Conservation (phyloP, 2,888 invertebrate genomes). For the Tubulanus polymorphus region DNA sequence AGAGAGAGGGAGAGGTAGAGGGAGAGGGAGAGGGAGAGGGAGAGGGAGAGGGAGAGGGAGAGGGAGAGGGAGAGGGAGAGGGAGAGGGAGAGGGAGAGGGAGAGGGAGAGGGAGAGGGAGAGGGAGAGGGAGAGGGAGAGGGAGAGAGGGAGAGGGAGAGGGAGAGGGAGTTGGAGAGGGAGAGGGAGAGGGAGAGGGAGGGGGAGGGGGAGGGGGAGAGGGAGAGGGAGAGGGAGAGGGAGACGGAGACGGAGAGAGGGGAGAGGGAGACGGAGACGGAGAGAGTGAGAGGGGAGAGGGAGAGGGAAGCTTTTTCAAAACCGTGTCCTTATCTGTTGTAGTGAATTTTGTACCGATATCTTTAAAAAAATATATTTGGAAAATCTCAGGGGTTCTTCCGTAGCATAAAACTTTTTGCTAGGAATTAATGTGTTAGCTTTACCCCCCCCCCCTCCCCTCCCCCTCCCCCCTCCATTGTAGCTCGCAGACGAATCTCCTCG, state of each 20-base stretch:
- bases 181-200: neutral
- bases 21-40: slow-evolving; percentile 1
- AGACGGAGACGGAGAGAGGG: no score
- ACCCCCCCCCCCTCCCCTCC: no score
- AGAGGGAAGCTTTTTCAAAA: slow-evolving; percentile 1
- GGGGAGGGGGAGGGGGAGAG: neutral
- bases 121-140: slow-evolving; percentile 3
- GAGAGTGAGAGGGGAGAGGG: no score
- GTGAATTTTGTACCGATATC: no score
- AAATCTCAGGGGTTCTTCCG: no score
- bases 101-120: slow-evolving; percentile 2
- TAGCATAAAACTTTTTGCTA: no score
- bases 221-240: neutral
- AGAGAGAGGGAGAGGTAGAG: no score
- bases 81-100: slow-evolving; percentile 1
- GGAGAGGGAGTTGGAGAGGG: neutral
- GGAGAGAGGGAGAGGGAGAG: slow-evolving; percentile 2
- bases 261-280: neutral
- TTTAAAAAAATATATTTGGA: no score
- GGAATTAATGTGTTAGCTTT: no score
- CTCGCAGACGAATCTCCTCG: no score
- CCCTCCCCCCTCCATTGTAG: no score
- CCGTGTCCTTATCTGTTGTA: neutral
- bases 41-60: slow-evolving; percentile 1
- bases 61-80: slow-evolving; percentile 2